Evolutionary conservation across 2,888 invertebrate species (phyloP), one percentile per base, ranked within the genome.

Genomic region (Meganola albula): DNA sequence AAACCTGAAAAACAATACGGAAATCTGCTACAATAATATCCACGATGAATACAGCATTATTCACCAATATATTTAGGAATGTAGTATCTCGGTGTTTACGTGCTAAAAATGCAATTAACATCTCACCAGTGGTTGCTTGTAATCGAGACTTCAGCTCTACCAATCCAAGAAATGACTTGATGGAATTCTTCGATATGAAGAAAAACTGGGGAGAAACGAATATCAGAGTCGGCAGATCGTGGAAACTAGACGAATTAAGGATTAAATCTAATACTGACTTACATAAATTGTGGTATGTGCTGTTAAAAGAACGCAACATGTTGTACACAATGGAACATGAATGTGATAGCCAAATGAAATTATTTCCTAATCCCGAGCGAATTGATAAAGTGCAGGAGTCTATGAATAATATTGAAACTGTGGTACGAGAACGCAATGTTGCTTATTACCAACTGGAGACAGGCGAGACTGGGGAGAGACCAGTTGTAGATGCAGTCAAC

Each of bases 261-360:
- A 90, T 98, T 27, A 99, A 99, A 77, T 96, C 96, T 26, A 99
- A 98, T 69, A 87, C 91, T 28, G 99, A 99, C 76, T 88, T 99
- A 35, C 99, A 99, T 71, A 98, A 99, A 83, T 80, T 99, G 37
- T 99, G 99, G 99, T 98, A 88, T 62, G 63, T 90, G 9, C 82
- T 99, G 34, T 77, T 98, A 31, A 99, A 99, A 82, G 99, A 99
- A 78, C 89, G 92, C 32, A 99, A 99, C 73, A 98, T 99, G 98
- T 85, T 99, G 10, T 76, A 96, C 44, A 98, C 99, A 1, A 98
- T 99, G 98, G 95, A 98, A 77, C 90, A 95, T 42, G 93, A 92
- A 69, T 89, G 90, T 74, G 90, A 91, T 28, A 75, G 89, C 22
- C 83, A 91, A 61, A 75, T 82, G 45, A 84, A 89, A 64, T 47